Base-by-base conservation (phyloP, 2,888 invertebrate species). In the Drosophila demipolita region DNA sequence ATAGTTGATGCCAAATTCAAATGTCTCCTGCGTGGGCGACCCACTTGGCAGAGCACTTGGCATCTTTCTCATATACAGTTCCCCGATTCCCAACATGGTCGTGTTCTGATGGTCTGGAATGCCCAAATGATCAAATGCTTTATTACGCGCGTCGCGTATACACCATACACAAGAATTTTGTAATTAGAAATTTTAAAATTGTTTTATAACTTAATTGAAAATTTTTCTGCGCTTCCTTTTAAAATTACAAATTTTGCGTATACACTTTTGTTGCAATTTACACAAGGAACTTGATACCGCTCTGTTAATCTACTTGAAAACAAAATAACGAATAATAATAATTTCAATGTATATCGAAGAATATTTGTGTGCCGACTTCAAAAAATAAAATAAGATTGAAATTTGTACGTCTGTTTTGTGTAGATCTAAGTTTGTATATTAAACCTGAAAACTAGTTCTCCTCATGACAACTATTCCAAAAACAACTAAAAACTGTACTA, bases 291-390 rank as follows among this genome's bases (percentile, higher is more conserved):
- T 74, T 65, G 20, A 55, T 53, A 59, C 49, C 64, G 72, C 64
- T 71, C 45, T 23, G 15, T 82, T 69, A 71, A 77, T 71, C 71
- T 73, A 73, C 74, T 66, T 72, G 70, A 65, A 68, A 75, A 78
- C 66, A 66, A 58, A 73, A 68, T 64, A 73, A 66, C 71, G 53
- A 79, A 86, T 67, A 69, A 78, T 74, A 64, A 60, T 66, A 74
- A 74, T 81, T 73, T 82, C 57, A 78, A 71, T 42, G 15, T 33
- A 20, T 74, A 69, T 78, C 63, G 75, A 79, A 73, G 73, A 63
- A 71, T 79, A 73, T 68, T 60, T 80, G 80, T 85, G 86, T 88
- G 86, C 85, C 85, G 86, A 80, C 80, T 88, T 88, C 83, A 86
- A 85, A 85, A 88, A 75, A 80, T 86, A 86, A 86, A 85, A 84